Evolutionary conservation across 92 coral and sea anemone genomes (phyloP).

Genomic region (Umimayanthus kanabou): DNA sequence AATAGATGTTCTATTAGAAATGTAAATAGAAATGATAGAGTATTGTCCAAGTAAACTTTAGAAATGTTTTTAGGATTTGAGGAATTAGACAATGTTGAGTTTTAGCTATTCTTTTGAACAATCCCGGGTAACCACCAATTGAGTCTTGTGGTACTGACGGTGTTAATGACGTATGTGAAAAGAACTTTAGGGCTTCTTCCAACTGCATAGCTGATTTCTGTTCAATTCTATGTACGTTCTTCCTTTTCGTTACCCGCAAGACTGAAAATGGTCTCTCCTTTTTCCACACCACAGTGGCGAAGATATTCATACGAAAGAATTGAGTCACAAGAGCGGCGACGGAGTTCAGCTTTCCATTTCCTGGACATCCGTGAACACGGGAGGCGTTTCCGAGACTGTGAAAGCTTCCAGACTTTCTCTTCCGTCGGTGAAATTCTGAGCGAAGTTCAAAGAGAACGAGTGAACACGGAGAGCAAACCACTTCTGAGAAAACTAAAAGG

Average conservation of each 20-base stretch:
- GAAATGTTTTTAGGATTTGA: not conserved
- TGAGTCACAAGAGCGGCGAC: not conserved
- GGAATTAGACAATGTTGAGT: not conserved
- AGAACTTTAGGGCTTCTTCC: slow-evolving; percentile 19
- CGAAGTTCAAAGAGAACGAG: slow-evolving; percentile 54
- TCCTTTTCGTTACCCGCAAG: not conserved
- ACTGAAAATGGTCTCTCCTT: slow-evolving; percentile 73
- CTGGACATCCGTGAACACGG: slow-evolving; percentile 29
- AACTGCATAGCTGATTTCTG: not conserved
- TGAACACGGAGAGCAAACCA: slow-evolving; percentile 45
- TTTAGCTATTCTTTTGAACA: not conserved
- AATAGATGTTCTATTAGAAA: too few relatives aligned
- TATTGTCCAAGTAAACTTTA: too few relatives aligned
- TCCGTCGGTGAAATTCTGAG: slow-evolving; percentile 66
- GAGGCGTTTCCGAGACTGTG: slow-evolving; percentile 53
- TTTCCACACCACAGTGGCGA: slow-evolving; percentile 77
- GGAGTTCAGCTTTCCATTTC: slow-evolving; percentile 20
- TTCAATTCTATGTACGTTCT: not conserved
- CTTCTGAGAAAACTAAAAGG: slow-evolving; percentile 38
- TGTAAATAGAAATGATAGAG: too few relatives aligned
- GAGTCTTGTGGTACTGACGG: not conserved
- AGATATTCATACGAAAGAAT: slow-evolving; percentile 35
- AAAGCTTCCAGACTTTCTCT: slow-evolving; percentile 77
- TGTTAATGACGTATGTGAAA: not conserved
- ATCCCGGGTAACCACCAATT: not conserved